Percentiles rank a stretch among this genome's conserved stretches.
phyloP scores from a whole-genome alignment of 2,888 invertebrate species.

The Epistrophella euchroma region DNA sequence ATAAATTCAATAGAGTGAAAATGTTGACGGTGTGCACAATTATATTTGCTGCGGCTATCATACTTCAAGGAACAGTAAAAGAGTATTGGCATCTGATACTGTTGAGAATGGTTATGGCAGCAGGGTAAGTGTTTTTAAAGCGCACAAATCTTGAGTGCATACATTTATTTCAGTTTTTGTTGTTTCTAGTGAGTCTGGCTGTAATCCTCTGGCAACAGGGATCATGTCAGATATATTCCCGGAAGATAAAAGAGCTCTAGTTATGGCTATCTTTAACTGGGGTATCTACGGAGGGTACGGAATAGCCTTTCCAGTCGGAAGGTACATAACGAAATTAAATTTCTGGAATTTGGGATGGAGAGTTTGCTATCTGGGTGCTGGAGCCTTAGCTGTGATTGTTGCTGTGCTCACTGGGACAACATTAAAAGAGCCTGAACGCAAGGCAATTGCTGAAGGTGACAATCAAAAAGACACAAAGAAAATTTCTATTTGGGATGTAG shows the following conservation, averaged over 20 bases:
- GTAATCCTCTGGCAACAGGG: constrained; percentile 94
- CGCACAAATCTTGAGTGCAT: background rate
- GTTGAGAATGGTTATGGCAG: constrained; percentile 93
- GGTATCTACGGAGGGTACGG: constrained; percentile 98
- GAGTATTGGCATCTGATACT: constrained; percentile 96
- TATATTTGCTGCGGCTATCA: constrained; percentile 92
- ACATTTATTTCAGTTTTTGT: background rate
- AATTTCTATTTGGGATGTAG: constrained; percentile 89
- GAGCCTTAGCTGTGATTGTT: constrained; percentile 89
- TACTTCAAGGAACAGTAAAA: constrained; percentile 92
- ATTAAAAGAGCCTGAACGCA: constrained; percentile 90
- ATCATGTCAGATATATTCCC: constrained; percentile 92
- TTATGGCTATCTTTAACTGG: constrained; percentile 97
- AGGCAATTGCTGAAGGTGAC: constrained; percentile 88
- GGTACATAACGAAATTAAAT: constrained; percentile 91
- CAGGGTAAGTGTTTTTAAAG: constrained; percentile 86
- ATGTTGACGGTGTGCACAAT: constrained; percentile 91
- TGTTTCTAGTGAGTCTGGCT: constrained; percentile 89
- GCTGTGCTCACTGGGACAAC: constrained; percentile 90
- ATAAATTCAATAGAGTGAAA: constrained; percentile 90
- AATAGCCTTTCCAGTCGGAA: constrained; percentile 95
- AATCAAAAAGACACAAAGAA: constrained; percentile 85
- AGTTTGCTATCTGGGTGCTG: constrained; percentile 91
- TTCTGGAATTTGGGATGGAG: constrained; percentile 93
- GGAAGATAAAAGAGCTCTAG: constrained; percentile 92